Evolutionary conservation across 2,888 invertebrate genomes (phyloP).

Genomic region (Lepidonotus clava): DNA sequence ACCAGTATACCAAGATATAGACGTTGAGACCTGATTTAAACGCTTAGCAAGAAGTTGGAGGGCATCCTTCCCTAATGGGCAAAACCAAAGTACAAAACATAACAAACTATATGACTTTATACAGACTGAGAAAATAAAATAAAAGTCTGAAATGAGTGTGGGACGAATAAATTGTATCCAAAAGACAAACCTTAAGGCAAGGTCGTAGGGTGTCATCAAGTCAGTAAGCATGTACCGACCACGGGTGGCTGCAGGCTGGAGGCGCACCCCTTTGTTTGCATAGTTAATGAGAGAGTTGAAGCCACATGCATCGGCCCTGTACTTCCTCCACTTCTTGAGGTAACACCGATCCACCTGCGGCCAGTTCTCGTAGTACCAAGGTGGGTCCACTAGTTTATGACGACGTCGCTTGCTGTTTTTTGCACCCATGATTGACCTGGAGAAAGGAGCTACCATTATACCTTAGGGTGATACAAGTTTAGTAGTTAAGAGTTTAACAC

Average conservation of each 20-base stretch:
- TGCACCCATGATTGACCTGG: background rate
- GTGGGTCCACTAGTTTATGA: background rate
- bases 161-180: too few species aligned
- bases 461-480: too few species aligned
- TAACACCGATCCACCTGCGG: background rate
- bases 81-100: too few species aligned
- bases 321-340: conserved; percentile 30
- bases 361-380: background rate
- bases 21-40: too few species aligned
- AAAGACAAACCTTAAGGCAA: background rate
- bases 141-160: too few species aligned
- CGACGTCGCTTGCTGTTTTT: background rate
- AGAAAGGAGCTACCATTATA: too few species aligned
- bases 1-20: too few species aligned
- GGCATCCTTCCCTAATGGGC: too few species aligned
- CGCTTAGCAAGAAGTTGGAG: too few species aligned
- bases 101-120: too few species aligned
- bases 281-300: background rate
- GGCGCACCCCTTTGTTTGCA: background rate
- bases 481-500: too few species aligned
- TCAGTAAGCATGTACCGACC: background rate
- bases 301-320: background rate
- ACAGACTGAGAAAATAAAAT: too few species aligned
- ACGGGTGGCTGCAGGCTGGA: conserved; percentile 8
- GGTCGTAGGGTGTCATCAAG: background rate